Conservation (phyloP, 2,888 invertebrate genomes). For the Trisateles emortualis region DNA sequence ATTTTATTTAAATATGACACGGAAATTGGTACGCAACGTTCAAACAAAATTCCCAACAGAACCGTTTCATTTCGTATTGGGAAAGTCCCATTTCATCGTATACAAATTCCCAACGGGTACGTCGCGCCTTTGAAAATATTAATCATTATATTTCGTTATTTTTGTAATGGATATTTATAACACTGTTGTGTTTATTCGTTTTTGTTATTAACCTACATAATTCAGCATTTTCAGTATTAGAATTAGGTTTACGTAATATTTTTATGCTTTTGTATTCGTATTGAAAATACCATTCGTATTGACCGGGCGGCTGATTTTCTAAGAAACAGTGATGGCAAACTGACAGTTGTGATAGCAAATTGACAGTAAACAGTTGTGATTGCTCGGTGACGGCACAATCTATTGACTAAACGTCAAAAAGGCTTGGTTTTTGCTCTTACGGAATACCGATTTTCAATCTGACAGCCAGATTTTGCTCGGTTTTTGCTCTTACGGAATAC, state of each 20-base stretch:
- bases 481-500: too few relatives aligned
- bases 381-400: too few relatives aligned
- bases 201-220: neutral
- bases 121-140: neutral
- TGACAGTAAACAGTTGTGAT: too few relatives aligned
- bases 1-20: neutral
- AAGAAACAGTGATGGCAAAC: too few relatives aligned
- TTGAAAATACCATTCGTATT: too few relatives aligned
- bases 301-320: too few relatives aligned
- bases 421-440: too few relatives aligned
- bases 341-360: too few relatives aligned
- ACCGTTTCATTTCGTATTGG: neutral
- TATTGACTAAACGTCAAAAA: too few relatives aligned
- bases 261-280: too few relatives aligned
- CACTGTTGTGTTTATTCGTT: neutral
- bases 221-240: neutral
- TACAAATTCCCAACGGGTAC: neutral
- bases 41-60: neutral
- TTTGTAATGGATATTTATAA: neutral
- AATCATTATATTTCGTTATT: neutral
- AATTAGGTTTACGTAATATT: neutral
- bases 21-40: slow-evolving; percentile 1
- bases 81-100: neutral
- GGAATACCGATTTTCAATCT: too few relatives aligned
- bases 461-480: too few relatives aligned